Evolutionary conservation across 2,888 invertebrate species (phyloP).

Genomic region (Neuroscelio doddi): DNA sequence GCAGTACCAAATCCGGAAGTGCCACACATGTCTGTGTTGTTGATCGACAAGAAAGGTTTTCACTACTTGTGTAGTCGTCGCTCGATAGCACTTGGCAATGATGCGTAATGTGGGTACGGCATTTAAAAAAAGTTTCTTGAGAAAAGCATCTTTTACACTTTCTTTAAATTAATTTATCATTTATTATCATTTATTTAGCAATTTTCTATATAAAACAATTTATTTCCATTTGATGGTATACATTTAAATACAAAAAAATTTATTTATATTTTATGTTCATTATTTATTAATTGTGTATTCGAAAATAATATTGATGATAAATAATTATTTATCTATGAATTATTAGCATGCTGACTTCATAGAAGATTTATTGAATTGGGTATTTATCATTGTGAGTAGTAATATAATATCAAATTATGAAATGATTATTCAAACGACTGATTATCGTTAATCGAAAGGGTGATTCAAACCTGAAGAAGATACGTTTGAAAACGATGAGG

Average conservation of each 20-base stretch:
- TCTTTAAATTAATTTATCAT: slow-evolving; percentile 17
- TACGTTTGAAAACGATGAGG: slow-evolving; percentile 24
- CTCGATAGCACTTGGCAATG: slow-evolving; percentile 17
- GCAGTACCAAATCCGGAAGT: slow-evolving; percentile 27
- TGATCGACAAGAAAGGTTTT: slow-evolving; percentile 9
- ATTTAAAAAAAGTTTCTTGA: neutral
- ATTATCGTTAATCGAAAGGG: slow-evolving; percentile 34
- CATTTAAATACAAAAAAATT: too few species aligned
- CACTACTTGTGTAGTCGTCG: slow-evolving; percentile 11
- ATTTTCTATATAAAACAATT: too few species aligned
- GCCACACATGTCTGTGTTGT: slow-evolving; percentile 9
- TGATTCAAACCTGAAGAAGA: slow-evolving; percentile 18
- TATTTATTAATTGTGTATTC: too few species aligned
- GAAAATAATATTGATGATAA: too few species aligned
- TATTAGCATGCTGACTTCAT: too few species aligned
- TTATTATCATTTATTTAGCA: slow-evolving; percentile 14
- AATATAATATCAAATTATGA: slow-evolving; percentile 28
- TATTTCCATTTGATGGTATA: too few species aligned
- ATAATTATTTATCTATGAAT: too few species aligned
- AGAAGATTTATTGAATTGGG: slow-evolving; percentile 15
- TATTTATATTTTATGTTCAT: too few species aligned
- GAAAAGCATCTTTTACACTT: neutral
- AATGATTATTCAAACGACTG: slow-evolving; percentile 32
- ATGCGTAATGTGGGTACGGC: slow-evolving; percentile 3
- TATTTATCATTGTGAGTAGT: slow-evolving; percentile 15